These are phyloP conservation scores for Drosophila nr. fundita DNA, from an alignment of 2,888 invertebrate genomes.

Conservation along the genomic window DNA sequence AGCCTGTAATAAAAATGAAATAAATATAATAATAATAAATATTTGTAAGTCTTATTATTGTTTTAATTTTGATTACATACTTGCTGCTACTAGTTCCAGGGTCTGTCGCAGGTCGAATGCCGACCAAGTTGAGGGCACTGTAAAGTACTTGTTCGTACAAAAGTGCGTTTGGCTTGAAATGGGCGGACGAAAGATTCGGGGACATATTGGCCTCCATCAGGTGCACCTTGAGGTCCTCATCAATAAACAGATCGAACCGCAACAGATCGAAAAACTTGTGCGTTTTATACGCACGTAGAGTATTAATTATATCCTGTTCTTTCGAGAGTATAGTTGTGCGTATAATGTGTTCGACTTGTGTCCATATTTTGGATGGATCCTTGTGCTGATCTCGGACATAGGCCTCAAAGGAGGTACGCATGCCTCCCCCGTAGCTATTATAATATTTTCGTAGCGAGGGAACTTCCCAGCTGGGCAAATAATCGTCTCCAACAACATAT, in stretches of 20 bases:
- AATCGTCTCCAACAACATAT: slow-evolving; percentile 97
- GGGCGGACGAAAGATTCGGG: slow-evolving; percentile 97
- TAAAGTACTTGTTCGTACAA: slow-evolving; percentile 97
- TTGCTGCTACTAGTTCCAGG: slow-evolving; percentile 5
- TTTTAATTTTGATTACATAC: slow-evolving; percentile 30
- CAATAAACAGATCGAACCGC: slow-evolving; percentile 96
- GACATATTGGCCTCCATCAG: slow-evolving; percentile 99
- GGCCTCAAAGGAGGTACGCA: slow-evolving; percentile 94
- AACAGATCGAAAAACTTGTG: slow-evolving; percentile 96
- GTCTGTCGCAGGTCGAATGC: slow-evolving; percentile 86
- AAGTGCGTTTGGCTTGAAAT: slow-evolving; percentile 94
- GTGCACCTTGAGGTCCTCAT: slow-evolving; percentile 93
- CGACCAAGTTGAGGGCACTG: slow-evolving; percentile 92
- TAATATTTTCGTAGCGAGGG: slow-evolving; percentile 91
- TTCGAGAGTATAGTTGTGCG: slow-evolving; percentile 89
- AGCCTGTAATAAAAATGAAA: slow-evolving; percentile 83
- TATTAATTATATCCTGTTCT: slow-evolving; percentile 89
- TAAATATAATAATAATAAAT: neutral
- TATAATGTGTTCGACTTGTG: slow-evolving; percentile 92
- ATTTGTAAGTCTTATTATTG: neutral
- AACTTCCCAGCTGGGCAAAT: slow-evolving; percentile 97
- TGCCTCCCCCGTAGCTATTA: slow-evolving; percentile 90
- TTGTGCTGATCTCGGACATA: slow-evolving; percentile 89
- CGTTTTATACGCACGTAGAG: slow-evolving; percentile 86
- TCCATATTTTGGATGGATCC: slow-evolving; percentile 91